Percentiles rank a stretch among this genome's conserved stretches.
Evolutionary conservation across 1,140 invertebrate species (phyloP).

Genomic region (Halyomorpha halys): DNA sequence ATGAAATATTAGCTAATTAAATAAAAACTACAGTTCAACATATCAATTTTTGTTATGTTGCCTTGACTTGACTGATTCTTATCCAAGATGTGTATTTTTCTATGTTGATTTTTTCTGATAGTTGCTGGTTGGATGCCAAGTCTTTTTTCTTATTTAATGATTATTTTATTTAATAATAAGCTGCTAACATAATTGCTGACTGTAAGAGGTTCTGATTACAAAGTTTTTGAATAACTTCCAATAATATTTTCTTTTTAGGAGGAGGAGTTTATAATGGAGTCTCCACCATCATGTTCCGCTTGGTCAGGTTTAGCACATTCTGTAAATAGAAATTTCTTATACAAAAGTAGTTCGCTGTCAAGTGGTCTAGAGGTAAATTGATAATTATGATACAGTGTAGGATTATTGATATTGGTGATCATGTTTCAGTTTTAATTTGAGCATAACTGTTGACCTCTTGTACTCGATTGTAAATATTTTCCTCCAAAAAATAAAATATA

Average conservation of each 20-base stretch:
- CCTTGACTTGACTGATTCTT: too few relatives aligned
- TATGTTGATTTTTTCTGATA: background rate
- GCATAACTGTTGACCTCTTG: background rate
- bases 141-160: slow-evolving; percentile 4
- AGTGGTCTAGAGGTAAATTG: slow-evolving; percentile 46
- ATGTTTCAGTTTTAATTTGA: background rate
- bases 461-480: background rate
- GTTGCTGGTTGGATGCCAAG: slow-evolving; percentile 12
- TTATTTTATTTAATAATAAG: background rate
- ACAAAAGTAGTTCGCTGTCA: slow-evolving; percentile 51
- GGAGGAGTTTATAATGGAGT: slow-evolving; percentile 38
- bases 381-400: too few relatives aligned
- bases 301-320: slow-evolving; percentile 37
- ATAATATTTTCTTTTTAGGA: slow-evolving; percentile 8
- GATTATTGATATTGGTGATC: too few relatives aligned
- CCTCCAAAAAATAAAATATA: background rate
- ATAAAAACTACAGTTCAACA: too few relatives aligned
- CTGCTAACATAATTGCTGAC: too few relatives aligned
- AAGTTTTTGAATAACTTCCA: too few relatives aligned
- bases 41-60: too few relatives aligned
- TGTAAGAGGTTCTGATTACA: background rate
- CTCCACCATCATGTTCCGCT: slow-evolving; percentile 42
- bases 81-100: too few relatives aligned
- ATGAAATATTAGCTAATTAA: too few relatives aligned
- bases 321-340: slow-evolving; percentile 49